A percentile compares a stretch with the other conserved stretches of the same genome.
Evolutionary conservation across 2,888 invertebrate genomes (phyloP).

Genomic region (Drosophila meridiana): DNA sequence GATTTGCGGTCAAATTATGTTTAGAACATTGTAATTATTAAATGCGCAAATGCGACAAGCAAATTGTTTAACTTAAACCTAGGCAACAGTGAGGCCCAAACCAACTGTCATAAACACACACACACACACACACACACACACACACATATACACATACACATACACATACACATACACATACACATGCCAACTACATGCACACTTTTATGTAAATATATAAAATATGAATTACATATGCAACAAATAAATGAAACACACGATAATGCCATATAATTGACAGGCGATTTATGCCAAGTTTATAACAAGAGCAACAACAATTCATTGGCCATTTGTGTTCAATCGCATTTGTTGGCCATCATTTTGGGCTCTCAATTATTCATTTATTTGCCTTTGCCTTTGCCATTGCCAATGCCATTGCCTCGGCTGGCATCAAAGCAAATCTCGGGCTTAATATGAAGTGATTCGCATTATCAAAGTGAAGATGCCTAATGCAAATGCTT

Average conservation of each 20-base stretch:
- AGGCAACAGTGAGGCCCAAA: neutral
- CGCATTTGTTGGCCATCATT: slow-evolving; percentile 28
- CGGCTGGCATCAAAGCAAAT: slow-evolving; percentile 20
- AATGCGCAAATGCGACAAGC: slow-evolving; percentile 42
- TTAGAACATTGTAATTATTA: slow-evolving; percentile 50
- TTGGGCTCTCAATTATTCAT: slow-evolving; percentile 48
- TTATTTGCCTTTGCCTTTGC: slow-evolving; percentile 19
- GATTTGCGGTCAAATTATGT: slow-evolving; percentile 67
- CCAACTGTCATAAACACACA: neutral
- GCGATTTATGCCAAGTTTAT: slow-evolving; percentile 67
- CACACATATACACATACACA: neutral
- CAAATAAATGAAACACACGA: slow-evolving; percentile 48
- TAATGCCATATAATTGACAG: slow-evolving; percentile 77
- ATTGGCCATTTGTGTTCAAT: slow-evolving; percentile 42
- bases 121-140: neutral
- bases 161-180: neutral
- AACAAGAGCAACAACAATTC: slow-evolving; percentile 13
- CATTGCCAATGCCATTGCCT: neutral
- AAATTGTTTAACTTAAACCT: slow-evolving; percentile 36
- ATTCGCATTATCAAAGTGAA: slow-evolving; percentile 15
- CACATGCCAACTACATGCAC: neutral
- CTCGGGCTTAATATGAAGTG: slow-evolving; percentile 12
- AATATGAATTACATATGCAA: slow-evolving; percentile 58
- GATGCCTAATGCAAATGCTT: slow-evolving; percentile 3
- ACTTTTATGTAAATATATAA: slow-evolving; percentile 23